Conservation (phyloP, 23 tunicate genomes). For the Botrylloides violaceus region DNA sequence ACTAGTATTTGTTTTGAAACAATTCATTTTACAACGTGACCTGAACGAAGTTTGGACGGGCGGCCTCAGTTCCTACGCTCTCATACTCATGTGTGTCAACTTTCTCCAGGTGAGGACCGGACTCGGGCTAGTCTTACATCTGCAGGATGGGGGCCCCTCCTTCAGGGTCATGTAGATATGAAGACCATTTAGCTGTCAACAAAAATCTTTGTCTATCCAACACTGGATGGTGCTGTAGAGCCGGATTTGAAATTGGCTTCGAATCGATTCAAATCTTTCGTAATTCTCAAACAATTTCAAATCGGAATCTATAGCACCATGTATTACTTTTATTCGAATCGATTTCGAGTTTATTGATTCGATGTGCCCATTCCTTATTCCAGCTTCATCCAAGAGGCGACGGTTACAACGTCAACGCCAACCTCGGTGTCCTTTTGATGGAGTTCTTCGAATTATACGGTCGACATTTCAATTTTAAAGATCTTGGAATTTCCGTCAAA, state of each 20-base stretch:
- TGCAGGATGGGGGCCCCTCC: too few species aligned
- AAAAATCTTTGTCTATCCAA: too few species aligned
- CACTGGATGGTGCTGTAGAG: too few species aligned
- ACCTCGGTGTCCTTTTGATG: constrained; percentile 70
- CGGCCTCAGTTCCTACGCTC: constrained; percentile 86
- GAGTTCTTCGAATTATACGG: constrained; percentile 99
- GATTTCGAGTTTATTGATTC: too few species aligned
- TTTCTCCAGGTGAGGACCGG: constrained; percentile 81
- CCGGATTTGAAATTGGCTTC: too few species aligned
- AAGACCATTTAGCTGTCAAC: too few species aligned
- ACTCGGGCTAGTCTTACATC: too few species aligned
- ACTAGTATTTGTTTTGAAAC: constrained; percentile 73
- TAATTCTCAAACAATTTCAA: too few species aligned
- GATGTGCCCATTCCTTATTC: not conserved
- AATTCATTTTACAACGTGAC: constrained; percentile 70
- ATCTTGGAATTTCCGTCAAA: constrained; percentile 51
- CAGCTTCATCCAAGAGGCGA: constrained; percentile 63
- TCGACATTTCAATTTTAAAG: constrained; percentile 54
- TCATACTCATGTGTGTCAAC: constrained; percentile 71
- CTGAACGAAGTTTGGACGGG: constrained; percentile 96
- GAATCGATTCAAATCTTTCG: too few species aligned
- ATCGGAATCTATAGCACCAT: too few species aligned
- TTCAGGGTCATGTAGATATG: too few species aligned
- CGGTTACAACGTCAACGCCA: constrained; percentile 27
- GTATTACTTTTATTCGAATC: too few species aligned